A percentile compares a stretch with the other conserved stretches of the same genome.
These are phyloP conservation scores for Raphicerus campestris DNA, from an alignment of 2,113 vertebrate species.

Conservation along the genomic window DNA sequence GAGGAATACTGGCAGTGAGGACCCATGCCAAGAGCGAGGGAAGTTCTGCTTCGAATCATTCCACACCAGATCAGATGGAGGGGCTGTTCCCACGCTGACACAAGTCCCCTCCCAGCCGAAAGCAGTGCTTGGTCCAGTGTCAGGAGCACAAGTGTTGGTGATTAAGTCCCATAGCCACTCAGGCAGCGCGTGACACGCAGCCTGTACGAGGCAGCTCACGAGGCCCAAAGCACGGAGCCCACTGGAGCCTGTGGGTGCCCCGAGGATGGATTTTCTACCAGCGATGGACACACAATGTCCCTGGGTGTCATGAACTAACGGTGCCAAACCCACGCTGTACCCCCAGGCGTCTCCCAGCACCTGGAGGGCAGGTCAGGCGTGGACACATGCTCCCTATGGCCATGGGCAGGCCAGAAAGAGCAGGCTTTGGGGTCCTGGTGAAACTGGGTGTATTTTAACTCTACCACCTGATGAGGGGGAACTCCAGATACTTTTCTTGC, in stretches of 20 bases:
- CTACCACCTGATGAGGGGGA: neutral
- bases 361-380: neutral
- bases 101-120: rapidly evolving
- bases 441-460: neutral
- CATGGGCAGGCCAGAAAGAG: neutral
- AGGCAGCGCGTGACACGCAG: rapidly evolving
- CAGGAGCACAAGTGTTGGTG: neutral
- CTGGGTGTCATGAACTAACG: rapidly evolving
- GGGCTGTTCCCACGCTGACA: too few relatives aligned
- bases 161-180: too few relatives aligned
- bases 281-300: neutral
- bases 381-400: rapidly evolving
- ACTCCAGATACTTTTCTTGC: neutral
- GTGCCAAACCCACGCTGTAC: rapidly evolving
- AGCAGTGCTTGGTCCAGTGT: neutral
- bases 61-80: neutral
- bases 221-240: rapidly evolving
- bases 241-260: rapidly evolving
- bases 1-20: neutral
- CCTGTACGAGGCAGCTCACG: neutral
- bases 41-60: neutral
- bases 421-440: neutral
- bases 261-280: neutral
- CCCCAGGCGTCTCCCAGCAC: neutral
- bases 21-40: neutral